phyloP scores from a whole-genome alignment of 2,113 vertebrate species.

The Actenoides lindsayi region DNA sequence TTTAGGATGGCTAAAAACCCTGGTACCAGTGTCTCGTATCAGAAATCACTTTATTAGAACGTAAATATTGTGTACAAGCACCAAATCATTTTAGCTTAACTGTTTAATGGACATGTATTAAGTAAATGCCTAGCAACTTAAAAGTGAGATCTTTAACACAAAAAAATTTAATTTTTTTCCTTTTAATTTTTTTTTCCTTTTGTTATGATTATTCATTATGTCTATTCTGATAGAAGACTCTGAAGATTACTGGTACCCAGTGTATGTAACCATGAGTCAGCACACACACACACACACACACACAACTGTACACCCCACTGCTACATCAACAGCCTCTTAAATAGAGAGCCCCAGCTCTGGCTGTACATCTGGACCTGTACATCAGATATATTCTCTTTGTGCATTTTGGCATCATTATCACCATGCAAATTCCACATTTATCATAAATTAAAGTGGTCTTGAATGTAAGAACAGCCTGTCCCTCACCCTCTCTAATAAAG shows the following conservation, averaged over 20 bases:
- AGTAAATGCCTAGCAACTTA: constrained; percentile 36
- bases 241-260: neutral
- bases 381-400: constrained; percentile 7
- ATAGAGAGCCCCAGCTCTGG: constrained; percentile 31
- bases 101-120: neutral
- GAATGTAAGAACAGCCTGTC: neutral
- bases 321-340: constrained; percentile 50
- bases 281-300: constrained; percentile 17
- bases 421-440: constrained; percentile 18
- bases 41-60: constrained; percentile 74
- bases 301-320: neutral
- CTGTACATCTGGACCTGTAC: neutral
- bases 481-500: constrained; percentile 53
- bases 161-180: neutral
- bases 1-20: constrained; percentile 53
- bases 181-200: neutral
- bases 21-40: constrained; percentile 66
- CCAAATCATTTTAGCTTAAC: constrained; percentile 46
- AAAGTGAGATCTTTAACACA: neutral
- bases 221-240: constrained; percentile 57
- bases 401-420: constrained; percentile 14
- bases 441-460: neutral
- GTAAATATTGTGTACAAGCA: constrained; percentile 71
- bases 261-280: constrained; percentile 13
- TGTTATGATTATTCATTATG: constrained; percentile 51